A percentile compares a stretch with the other conserved stretches of the same genome.
phyloP scores from a whole-genome alignment of 2,888 invertebrate genomes.

The Sympetrum striolatum region DNA sequence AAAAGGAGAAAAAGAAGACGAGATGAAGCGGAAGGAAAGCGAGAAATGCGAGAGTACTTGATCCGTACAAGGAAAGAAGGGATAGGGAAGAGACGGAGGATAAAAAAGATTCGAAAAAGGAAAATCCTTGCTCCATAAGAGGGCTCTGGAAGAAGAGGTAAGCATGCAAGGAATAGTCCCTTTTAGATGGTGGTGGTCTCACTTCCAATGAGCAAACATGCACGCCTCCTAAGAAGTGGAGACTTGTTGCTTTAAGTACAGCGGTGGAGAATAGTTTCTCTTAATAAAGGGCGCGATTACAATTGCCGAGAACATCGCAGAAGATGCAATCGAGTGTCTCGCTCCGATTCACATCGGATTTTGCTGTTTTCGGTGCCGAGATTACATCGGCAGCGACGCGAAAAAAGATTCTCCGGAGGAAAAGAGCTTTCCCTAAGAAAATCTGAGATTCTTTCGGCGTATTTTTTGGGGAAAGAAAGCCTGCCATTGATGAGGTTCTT shows the following conservation, averaged over 20 bases:
- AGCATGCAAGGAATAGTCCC: background rate
- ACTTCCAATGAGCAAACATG: background rate
- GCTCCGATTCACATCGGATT: background rate
- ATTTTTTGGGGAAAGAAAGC: no score
- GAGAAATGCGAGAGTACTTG: background rate
- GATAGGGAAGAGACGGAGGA: background rate
- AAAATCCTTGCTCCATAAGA: background rate
- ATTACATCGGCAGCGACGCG: background rate
- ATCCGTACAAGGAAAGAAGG: background rate
- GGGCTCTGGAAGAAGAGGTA: background rate
- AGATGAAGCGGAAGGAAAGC: background rate
- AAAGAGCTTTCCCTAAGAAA: background rate
- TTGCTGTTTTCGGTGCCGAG: background rate
- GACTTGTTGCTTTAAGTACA: constrained; percentile 22
- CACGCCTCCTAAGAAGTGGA: background rate
- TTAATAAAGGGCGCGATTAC: background rate
- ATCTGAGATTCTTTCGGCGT: background rate
- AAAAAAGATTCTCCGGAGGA: background rate
- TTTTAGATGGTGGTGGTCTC: background rate
- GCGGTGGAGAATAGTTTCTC: background rate
- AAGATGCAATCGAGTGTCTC: background rate
- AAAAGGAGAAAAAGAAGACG: background rate
- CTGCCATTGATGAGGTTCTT: no score
- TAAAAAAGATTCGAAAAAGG: background rate
- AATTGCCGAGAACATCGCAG: background rate